Evolutionary conservation across 2,113 vertebrate genomes (phyloP).

Genomic region (Phrynosoma platyrhinos): DNA sequence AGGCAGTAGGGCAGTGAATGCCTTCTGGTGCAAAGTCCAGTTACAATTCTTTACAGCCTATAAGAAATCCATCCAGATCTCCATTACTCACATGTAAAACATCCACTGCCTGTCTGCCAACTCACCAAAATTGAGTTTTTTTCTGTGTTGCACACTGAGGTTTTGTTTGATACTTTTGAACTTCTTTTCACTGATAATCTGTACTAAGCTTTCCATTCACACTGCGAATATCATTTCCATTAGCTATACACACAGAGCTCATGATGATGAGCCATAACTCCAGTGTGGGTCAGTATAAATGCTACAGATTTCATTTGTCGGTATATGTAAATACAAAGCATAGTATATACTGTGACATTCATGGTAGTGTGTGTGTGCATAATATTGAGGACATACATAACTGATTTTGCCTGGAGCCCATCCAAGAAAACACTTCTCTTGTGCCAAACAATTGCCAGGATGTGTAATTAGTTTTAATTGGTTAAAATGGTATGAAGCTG

Average conservation of each 20-base stretch:
- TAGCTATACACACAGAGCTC: not conserved
- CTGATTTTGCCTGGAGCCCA: not conserved
- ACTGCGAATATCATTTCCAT: not conserved
- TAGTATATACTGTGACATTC: not conserved
- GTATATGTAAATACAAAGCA: not conserved
- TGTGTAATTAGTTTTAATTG: not conserved
- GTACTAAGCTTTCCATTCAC: not conserved
- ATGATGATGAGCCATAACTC: not conserved
- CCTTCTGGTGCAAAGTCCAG: not conserved
- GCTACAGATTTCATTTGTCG: not conserved
- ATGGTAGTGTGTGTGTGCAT: not conserved
- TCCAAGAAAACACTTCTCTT: not conserved
- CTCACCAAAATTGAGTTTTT: not conserved
- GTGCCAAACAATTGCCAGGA: not conserved
- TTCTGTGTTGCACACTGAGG: too few relatives aligned
- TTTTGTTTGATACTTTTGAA: too few relatives aligned
- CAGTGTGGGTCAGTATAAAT: not conserved
- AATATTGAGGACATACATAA: not conserved
- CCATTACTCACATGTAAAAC: not conserved
- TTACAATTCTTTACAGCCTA: not conserved
- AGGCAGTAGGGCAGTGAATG: too few relatives aligned
- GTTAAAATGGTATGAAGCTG: not conserved
- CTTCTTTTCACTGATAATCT: not conserved
- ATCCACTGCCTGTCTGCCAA: not conserved
- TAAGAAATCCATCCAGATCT: not conserved